Evolutionary conservation across 1,140 invertebrate species (phyloP), one percentile per base, ranked within the genome.

Genomic region (Forficula auricularia): DNA sequence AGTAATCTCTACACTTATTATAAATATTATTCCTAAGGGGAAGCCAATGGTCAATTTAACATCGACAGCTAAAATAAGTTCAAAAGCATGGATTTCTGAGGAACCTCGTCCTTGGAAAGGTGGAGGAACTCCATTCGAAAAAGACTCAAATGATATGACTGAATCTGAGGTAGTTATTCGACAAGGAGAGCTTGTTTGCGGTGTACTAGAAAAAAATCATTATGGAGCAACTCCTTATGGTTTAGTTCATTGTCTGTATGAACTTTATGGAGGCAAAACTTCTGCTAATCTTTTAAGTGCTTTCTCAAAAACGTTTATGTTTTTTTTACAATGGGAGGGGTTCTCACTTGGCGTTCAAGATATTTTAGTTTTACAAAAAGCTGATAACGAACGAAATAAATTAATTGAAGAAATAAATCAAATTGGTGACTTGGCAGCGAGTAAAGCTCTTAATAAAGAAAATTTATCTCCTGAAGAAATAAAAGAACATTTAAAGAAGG

Each of bases 201-300:
- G 96, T 3, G 78, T 99, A n/a, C 64, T 99, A 30, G 96, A 99
- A 62, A 99, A 99, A 64, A 82, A 77, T 20, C 92, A 97, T 57
- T 92, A 89, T 62, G 96, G 96, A 14, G 79, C 92, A 0, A 92
- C 92, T 1, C 76, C 83, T 3, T 96, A 84, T 62, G 86, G 94
- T 52, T 68, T 99, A 9, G 74, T 95, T 13, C 92, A 98, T 57
- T 82, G 82, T 49, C 77, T 91, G 59, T 92, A 83, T 63, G 91
- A 95, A 70, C 58, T 98, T 7, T 98, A 99, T 64, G 94, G 95
- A 3, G 88, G 85, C 19, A 62, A 70, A 36, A 75, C 75, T 44
- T 89, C 91, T 2, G 77, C 75, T 20, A 67, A 73, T 27, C 58
- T 98, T 27, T 58, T 99, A 3, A 90, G 82, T 45, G 78, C 87